These are phyloP conservation scores for Perdita meconis DNA, from an alignment of 2,888 invertebrate species.

Conservation along the genomic window DNA sequence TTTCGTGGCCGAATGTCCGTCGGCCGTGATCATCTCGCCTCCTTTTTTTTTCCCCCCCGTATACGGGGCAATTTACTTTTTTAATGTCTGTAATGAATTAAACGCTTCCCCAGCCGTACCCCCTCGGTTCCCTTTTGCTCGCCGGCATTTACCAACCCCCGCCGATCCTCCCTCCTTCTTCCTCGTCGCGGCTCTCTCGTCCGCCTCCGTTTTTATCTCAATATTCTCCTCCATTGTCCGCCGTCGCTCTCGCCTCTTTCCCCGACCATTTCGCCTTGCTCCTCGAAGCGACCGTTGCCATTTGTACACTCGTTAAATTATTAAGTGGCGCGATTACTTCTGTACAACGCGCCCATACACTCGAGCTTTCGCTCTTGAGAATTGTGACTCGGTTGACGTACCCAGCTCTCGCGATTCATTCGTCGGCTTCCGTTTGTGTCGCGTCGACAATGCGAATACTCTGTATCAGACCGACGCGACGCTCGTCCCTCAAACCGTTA, in stretches of 20 bases:
- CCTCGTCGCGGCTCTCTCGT: slow-evolving; percentile 13
- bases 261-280: slow-evolving; percentile 10
- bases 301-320: slow-evolving; percentile 19
- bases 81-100: slow-evolving; percentile 83
- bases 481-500: neutral
- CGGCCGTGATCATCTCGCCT: slow-evolving; percentile 64
- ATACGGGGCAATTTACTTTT: slow-evolving; percentile 82
- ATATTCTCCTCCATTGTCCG: slow-evolving; percentile 47
- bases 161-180: slow-evolving; percentile 11
- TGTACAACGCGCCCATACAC: neutral
- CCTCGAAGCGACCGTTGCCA: neutral
- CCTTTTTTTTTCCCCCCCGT: slow-evolving; percentile 63
- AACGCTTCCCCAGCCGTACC: slow-evolving; percentile 69
- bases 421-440: neutral
- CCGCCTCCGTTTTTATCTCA: slow-evolving; percentile 54
- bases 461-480: neutral
- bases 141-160: slow-evolving; percentile 53
- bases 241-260: too few species aligned
- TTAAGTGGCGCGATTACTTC: slow-evolving; percentile 6
- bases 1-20: slow-evolving; percentile 79
- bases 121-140: slow-evolving; percentile 49
- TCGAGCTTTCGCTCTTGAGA: neutral
- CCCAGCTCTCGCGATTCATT: neutral
- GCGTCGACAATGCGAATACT: neutral
- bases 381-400: neutral